Evolutionary conservation across 2,797 vertebrate species (phyloP).

Genomic region (Macrochelys suwanniensis): DNA sequence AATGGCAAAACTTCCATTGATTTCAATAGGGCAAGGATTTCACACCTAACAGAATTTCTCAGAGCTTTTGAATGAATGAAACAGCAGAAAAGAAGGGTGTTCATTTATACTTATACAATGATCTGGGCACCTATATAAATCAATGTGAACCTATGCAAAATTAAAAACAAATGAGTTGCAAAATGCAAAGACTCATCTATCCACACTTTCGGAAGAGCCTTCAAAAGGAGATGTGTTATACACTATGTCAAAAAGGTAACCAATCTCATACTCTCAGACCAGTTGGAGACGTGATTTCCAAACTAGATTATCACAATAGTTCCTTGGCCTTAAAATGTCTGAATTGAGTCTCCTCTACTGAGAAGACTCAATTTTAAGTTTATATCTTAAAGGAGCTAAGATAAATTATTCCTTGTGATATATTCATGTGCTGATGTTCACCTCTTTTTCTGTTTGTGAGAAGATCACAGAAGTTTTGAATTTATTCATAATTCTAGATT

Average conservation of each 20-base stretch:
- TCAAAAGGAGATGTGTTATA: neutral
- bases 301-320: neutral
- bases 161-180: neutral
- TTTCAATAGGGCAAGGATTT: slow-evolving; percentile 15
- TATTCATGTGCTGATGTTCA: neutral
- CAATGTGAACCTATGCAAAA: neutral
- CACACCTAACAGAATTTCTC: neutral
- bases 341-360: neutral
- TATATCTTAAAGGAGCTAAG: neutral
- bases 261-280: neutral
- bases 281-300: fast-evolving
- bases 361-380: neutral
- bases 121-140: neutral
- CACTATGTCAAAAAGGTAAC: fast-evolving
- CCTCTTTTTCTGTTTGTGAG: neutral
- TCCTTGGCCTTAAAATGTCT: neutral
- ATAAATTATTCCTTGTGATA: neutral
- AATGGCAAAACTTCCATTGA: neutral
- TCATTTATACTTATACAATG: neutral
- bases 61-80: neutral
- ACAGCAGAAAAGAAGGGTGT: neutral
- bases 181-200: neutral
- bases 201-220: neutral
- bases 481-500: neutral
- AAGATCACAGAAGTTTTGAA: neutral